Base-by-base conservation (phyloP, 2,113 vertebrate species). In the Bubalus kerabau region DNA sequence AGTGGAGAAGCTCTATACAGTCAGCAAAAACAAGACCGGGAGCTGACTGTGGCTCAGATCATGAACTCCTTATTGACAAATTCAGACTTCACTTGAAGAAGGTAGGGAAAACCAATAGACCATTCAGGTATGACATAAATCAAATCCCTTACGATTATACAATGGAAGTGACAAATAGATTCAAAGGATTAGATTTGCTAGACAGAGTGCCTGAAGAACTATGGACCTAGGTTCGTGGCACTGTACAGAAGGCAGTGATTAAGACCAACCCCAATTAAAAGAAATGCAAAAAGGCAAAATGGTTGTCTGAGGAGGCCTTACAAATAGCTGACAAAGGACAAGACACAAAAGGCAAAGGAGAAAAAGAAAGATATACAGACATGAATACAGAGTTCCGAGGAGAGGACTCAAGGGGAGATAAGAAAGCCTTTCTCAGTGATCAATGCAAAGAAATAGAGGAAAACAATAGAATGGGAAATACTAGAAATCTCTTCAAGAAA, bases 111-210 rank as follows among this genome's bases (percentile, higher is more conserved):
- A 71, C 17, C 17, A 21, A 4, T 21, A 67, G 64, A 67, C 64
- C 64, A 67, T 36, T 67, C 62, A 36, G 9, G 64, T 71, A 36
- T 6, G 64, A 71, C 9, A 36, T 71, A 71, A 71, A 71, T 11
- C 64, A 71, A 71, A 71, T 71, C n/a, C 4, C 17, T 21, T 36
- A 71, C 0, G 0, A 21, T 11, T 36, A 71, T 36, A 21, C 17
- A 36, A 10, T 36, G 17, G 64, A 71, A 71, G 64, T 36, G 64
- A 36, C 8, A 36, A 59, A 59, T 2, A 59, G 64, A 71, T 36
- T 71, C n/a, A 36, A 71, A 21, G 64, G n/a, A 21, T 21, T 36
- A 71, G 17, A 36, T 36, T 9, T 71, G n/a, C n/a, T 21, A 71
- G 64, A 36, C 32, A 67, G 64, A 71, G 17, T 36, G 17, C 19